These are phyloP conservation scores for Peromyscus maniculatus DNA, from an alignment of 2,113 vertebrate genomes.

Conservation along the genomic window DNA sequence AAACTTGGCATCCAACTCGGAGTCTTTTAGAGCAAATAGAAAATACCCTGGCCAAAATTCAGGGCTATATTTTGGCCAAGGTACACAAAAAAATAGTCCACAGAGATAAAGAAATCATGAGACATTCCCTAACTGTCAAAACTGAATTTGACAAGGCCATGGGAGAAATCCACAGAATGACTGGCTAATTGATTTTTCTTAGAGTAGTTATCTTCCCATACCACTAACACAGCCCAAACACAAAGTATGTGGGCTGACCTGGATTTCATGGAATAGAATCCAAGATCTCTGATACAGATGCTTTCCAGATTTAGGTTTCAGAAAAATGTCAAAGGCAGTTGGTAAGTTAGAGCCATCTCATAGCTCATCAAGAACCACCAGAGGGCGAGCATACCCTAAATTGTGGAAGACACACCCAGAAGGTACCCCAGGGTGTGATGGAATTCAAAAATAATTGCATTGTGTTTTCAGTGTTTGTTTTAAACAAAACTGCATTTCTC, in stretches of 20 bases:
- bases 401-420: background rate
- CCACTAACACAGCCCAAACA: conserved; percentile 15
- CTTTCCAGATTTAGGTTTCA: background rate
- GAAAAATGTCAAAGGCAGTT: background rate
- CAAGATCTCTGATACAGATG: background rate
- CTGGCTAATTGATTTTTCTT: background rate
- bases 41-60: conserved; percentile 9
- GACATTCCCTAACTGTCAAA: conserved; percentile 15
- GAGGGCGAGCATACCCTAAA: conserved; percentile 32
- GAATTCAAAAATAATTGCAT: conserved; percentile 14
- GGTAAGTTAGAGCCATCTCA: background rate
- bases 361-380: conserved; percentile 48
- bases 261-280: background rate
- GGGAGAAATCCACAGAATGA: background rate
- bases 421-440: background rate
- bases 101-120: conserved; percentile 19
- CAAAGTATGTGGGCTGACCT: background rate
- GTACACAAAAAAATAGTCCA: background rate
- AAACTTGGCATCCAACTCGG: background rate
- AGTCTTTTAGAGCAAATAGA: background rate
- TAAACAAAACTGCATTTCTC: conserved; percentile 34
- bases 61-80: conserved; percentile 15
- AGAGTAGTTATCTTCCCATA: background rate
- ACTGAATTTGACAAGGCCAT: background rate
- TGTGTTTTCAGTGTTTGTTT: conserved; percentile 16